Evolutionary conservation across 2,888 invertebrate genomes (phyloP).

Genomic region (Hirtodrosophila alboralis): DNA sequence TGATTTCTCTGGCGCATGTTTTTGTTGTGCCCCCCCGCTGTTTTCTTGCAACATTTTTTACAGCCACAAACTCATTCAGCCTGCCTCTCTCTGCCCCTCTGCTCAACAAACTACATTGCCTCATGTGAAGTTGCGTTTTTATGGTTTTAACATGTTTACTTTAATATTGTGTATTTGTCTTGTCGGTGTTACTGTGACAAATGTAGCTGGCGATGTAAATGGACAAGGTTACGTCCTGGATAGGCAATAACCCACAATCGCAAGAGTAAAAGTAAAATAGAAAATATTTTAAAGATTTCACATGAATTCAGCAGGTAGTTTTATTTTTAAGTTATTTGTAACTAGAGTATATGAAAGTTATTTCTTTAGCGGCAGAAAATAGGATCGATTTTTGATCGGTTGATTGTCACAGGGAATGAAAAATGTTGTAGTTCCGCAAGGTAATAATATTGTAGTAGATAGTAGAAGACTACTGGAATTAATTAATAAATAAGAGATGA

Average conservation of each 20-base stretch:
- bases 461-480: too few relatives aligned
- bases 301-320: too few relatives aligned
- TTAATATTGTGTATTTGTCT: slow-evolving; percentile 79
- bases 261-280: not conserved
- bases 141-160: slow-evolving; percentile 80
- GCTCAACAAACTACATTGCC: slow-evolving; percentile 13
- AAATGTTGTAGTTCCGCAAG: too few relatives aligned
- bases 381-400: too few relatives aligned
- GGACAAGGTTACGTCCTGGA: slow-evolving; percentile 16
- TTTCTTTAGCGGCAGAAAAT: too few relatives aligned
- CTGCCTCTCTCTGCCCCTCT: not conserved
- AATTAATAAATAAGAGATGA: too few relatives aligned
- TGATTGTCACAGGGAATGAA: too few relatives aligned
- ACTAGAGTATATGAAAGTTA: too few relatives aligned
- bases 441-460: too few relatives aligned
- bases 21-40: slow-evolving; percentile 48
- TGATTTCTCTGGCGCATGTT: slow-evolving; percentile 67
- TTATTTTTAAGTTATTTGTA: too few relatives aligned
- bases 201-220: slow-evolving; percentile 41
- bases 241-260: not conserved
- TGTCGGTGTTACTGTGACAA: slow-evolving; percentile 70
- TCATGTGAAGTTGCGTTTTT: slow-evolving; percentile 69
- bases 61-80: too few relatives aligned
- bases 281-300: too few relatives aligned
- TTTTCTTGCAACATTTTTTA: slow-evolving; percentile 59